Percentiles rank a stretch among this genome's conserved stretches.
Conservation (phyloP, 2,113 vertebrate species). For the Dendrocopos noguchii region DNA sequence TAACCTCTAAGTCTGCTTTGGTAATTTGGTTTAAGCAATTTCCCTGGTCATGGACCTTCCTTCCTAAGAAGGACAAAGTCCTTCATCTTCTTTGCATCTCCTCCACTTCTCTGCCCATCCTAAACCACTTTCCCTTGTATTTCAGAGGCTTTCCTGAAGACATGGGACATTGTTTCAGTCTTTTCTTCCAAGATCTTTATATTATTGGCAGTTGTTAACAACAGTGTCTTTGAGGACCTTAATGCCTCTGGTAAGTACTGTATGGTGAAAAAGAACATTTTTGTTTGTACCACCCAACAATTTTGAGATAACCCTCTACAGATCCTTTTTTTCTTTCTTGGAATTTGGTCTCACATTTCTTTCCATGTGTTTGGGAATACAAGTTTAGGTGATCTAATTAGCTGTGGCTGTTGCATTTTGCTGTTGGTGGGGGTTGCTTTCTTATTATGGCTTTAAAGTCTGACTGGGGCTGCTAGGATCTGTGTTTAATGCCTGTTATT, state of each 20-base stretch:
- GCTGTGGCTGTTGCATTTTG: neutral
- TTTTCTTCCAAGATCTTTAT: neutral
- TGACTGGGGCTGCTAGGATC: neutral
- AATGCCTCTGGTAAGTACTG: neutral
- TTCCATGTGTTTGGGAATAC: neutral
- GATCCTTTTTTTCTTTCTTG: neutral
- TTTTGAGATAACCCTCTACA: neutral
- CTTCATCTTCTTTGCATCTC: neutral
- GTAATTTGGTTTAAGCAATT: neutral
- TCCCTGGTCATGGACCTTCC: neutral
- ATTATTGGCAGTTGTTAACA: neutral
- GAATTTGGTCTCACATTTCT: neutral
- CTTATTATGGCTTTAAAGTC: neutral
- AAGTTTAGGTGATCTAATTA: neutral
- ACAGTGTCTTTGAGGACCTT: neutral
- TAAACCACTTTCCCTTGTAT: neutral
- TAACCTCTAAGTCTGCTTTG: neutral
- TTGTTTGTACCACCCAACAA: neutral
- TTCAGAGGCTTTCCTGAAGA: conserved; percentile 8
- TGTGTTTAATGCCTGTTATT: neutral
- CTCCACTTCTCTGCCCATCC: neutral
- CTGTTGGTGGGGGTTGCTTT: neutral
- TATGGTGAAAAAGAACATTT: neutral
- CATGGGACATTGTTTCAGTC: neutral
- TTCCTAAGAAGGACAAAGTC: neutral